phyloP scores from a whole-genome alignment of 1,140 invertebrate genomes.

The Battus philenor region DNA sequence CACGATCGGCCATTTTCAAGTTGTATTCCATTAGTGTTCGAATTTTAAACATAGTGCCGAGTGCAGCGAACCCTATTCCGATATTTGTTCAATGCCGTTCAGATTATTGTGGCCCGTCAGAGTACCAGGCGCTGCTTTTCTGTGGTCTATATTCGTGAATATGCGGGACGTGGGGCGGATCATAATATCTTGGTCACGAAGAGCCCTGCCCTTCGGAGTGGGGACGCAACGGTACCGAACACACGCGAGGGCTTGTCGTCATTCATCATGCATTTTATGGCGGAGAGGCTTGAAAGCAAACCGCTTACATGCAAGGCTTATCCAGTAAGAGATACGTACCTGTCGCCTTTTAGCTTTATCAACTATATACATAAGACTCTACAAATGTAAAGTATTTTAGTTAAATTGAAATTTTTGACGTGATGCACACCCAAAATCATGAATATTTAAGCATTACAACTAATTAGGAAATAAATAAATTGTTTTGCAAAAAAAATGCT shows the following conservation, averaged over 20 bases:
- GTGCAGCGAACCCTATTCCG: constrained; percentile 62
- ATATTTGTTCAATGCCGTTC: constrained; percentile 45
- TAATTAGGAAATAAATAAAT: no score
- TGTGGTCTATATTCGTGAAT: constrained; percentile 6
- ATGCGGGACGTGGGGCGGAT: constrained; percentile 28
- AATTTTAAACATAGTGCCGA: constrained; percentile 65
- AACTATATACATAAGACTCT: no score
- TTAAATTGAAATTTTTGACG: no score
- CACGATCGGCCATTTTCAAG: constrained; percentile 50
- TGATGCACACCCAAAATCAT: no score
- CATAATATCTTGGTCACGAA: constrained; percentile 27
- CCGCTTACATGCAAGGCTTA: constrained; percentile 59
- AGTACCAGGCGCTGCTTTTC: constrained; percentile 18
- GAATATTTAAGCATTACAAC: no score
- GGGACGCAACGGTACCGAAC: constrained; percentile 52
- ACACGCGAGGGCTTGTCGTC: constrained; percentile 60
- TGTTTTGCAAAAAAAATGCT: no score
- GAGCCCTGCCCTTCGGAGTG: constrained; percentile 55
- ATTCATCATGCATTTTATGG: constrained; percentile 71
- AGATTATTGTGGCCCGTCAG: constrained; percentile 32
- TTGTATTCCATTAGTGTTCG: constrained; percentile 53
- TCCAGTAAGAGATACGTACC: constrained; percentile 27
- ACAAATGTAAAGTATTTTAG: no score
- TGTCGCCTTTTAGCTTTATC: constrained; percentile 16
- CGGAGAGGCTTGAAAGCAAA: constrained; percentile 47